Conservation (phyloP, 2,113 vertebrate species). For the Acinonyx jubatus region DNA sequence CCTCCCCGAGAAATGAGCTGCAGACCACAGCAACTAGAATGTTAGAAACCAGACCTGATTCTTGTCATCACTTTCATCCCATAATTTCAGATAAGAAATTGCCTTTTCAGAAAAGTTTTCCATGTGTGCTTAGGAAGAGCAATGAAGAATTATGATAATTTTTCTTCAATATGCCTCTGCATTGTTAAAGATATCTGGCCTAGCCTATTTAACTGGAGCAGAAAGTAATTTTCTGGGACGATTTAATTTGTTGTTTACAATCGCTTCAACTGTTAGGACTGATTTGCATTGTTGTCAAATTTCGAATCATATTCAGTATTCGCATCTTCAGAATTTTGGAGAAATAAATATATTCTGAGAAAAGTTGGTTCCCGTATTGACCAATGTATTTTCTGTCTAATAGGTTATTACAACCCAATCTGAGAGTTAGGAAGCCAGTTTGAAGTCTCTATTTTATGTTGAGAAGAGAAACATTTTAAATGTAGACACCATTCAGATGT, state of each 20-base stretch:
- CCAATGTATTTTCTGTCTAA: background rate
- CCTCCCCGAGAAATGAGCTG: background rate
- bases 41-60: background rate
- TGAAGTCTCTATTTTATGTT: background rate
- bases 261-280: background rate
- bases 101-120: slow-evolving; percentile 29
- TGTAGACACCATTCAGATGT: background rate
- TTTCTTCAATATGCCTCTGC: background rate
- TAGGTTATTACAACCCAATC: background rate
- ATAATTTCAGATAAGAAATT: slow-evolving; percentile 28
- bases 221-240: slow-evolving; percentile 5
- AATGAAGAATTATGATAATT: background rate
- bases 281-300: background rate
- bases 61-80: background rate
- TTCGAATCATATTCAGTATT: background rate
- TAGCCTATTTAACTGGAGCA: background rate
- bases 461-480: background rate
- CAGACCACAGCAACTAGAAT: background rate
- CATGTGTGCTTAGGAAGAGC: background rate
- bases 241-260: slow-evolving; percentile 18
- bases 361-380: background rate
- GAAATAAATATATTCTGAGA: background rate
- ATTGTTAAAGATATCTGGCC: background rate
- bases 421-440: background rate
- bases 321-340: background rate